Percentiles rank a stretch among this genome's conserved stretches.
Conservation (phyloP, 2,888 invertebrate genomes). For the Tetranychus truncatus region DNA sequence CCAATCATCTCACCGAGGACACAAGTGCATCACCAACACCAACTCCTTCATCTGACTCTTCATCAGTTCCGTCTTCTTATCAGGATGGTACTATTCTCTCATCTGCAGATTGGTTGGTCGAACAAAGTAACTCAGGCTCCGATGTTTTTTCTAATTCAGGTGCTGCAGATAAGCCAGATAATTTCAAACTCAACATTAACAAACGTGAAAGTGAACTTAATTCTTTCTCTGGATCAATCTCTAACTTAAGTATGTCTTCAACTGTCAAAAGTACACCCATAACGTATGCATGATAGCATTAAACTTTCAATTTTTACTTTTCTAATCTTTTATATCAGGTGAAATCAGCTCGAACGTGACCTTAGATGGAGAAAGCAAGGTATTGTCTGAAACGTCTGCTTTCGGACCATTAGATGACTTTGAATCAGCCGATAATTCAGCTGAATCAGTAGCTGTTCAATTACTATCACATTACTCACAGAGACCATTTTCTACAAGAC, state of each 20-base stretch:
- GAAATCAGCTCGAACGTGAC: neutral
- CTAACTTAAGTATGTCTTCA: neutral
- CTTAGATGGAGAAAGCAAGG: neutral
- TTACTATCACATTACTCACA: neutral
- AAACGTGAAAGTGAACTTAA: neutral
- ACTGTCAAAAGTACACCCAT: neutral
- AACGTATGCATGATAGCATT: neutral
- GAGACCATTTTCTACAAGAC: neutral
- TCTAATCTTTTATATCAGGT: neutral
- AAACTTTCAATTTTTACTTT: neutral
- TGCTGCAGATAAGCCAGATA: too few species aligned
- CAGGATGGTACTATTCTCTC: neutral
- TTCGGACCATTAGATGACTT: neutral
- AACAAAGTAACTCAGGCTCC: neutral
- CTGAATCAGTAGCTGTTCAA: constrained; percentile 1
- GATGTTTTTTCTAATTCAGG: neutral
- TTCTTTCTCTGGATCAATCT: neutral
- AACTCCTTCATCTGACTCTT: constrained; percentile 7
- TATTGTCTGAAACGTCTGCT: neutral
- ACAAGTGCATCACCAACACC: neutral
- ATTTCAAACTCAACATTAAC: too few species aligned
- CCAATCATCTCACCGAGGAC: neutral
- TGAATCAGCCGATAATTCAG: neutral
- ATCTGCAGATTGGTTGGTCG: neutral
- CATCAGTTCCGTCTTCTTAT: neutral